Evolutionary conservation across 1,140 invertebrate genomes (phyloP).

Genomic region (Drosophila varians): DNA sequence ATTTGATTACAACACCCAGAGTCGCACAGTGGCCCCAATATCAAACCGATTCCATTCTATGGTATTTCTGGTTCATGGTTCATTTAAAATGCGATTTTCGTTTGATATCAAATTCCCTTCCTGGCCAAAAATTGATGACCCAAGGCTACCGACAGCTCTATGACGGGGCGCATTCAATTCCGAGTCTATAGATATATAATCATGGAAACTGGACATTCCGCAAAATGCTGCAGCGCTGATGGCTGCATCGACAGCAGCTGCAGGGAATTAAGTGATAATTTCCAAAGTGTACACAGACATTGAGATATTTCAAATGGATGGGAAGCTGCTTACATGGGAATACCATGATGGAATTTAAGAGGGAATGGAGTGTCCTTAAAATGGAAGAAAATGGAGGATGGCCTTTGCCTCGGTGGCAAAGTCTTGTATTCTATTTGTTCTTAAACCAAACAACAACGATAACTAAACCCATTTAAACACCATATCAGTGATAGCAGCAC

Average conservation of each 20-base stretch:
- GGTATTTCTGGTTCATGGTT: constrained; percentile 26
- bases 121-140: constrained; percentile 27
- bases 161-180: constrained; percentile 25
- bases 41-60: constrained; percentile 39
- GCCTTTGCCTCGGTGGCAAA: too few relatives aligned
- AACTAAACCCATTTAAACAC: constrained; percentile 22
- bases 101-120: constrained; percentile 1
- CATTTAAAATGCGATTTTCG: constrained; percentile 57
- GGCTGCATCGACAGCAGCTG: constrained; percentile 41
- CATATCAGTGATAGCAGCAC: constrained; percentile 11
- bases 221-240: constrained; percentile 15
- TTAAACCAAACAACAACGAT: neutral
- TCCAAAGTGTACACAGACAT: constrained; percentile 34
- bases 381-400: too few relatives aligned
- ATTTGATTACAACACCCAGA: constrained; percentile 2
- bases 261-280: constrained; percentile 55
- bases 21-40: neutral
- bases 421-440: neutral
- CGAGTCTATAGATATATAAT: constrained; percentile 13
- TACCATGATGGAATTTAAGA: neutral
- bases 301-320: constrained; percentile 17
- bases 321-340: neutral
- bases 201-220: constrained; percentile 13
- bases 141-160: constrained; percentile 10
- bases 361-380: neutral